A percentile compares a stretch with the other conserved stretches of the same genome.
phyloP scores from a whole-genome alignment of 2,113 vertebrate species.

The Prietella phreatophila region DNA sequence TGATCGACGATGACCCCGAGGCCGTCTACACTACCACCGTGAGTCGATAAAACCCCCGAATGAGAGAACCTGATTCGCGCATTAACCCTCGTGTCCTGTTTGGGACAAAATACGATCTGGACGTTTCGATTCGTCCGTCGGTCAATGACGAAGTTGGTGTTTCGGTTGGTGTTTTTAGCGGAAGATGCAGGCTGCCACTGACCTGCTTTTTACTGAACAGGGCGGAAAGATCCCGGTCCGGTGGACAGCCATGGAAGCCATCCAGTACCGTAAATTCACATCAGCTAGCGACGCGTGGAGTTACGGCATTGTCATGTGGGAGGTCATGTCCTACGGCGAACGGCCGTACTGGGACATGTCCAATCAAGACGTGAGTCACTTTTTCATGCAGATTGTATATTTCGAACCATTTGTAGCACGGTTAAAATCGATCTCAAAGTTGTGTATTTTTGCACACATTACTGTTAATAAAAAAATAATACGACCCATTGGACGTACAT shows the following conservation, averaged over 20 bases:
- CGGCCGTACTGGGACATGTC: conserved; percentile 99
- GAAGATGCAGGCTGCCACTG: conserved; percentile 61
- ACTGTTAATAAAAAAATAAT: too few relatives aligned
- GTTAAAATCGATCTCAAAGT: too few relatives aligned
- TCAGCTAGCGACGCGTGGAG: conserved; percentile 98
- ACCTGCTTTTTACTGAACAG: conserved; percentile 71
- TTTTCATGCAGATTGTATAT: background rate
- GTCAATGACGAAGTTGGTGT: conserved; percentile 19
- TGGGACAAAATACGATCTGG: background rate
- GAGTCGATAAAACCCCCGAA: conserved; percentile 70
- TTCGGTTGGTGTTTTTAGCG: conserved; percentile 58
- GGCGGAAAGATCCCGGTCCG: conserved; percentile 98
- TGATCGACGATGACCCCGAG: conserved; percentile 97
- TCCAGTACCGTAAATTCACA: conserved; percentile 97
- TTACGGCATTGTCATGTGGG: conserved; percentile 99
- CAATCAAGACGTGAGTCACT: conserved; percentile 96
- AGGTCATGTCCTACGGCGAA: conserved; percentile 98
- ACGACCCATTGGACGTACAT: too few relatives aligned
- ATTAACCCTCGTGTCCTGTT: background rate
- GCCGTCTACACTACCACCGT: conserved; percentile 98
- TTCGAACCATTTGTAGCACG: too few relatives aligned
- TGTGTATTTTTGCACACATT: too few relatives aligned
- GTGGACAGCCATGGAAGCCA: conserved; percentile 96
- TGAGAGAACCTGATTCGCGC: conserved; percentile 48
- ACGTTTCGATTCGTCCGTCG: too few relatives aligned